Base-by-base conservation (phyloP, 2,888 invertebrate species). In the Melipona bicolor region DNA sequence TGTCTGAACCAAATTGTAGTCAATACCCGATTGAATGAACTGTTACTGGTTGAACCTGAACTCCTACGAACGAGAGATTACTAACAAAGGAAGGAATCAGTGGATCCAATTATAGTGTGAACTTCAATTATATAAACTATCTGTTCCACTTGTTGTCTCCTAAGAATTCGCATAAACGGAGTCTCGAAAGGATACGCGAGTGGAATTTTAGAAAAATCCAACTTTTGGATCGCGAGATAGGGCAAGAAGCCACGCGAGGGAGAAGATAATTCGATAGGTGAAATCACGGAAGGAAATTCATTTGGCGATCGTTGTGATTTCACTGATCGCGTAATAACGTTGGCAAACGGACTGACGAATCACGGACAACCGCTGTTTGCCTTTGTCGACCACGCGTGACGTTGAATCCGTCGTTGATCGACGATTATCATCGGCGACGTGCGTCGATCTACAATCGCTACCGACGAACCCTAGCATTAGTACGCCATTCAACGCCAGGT, bases 361-460 rank as follows among this genome's bases (percentile, higher is more conserved):
- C 83, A 73, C 81, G 79, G 79, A 77, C 78, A 78, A 84, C 77
- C 78, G 82, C 61, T 83, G 86, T 86, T 89, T 87, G 79, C 80
- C 80, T 73, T 82, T 83, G 87, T 85, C 77, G 81, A 78, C 76
- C 79, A 81, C 70, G 81, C 81, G 75, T 84, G 80, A 79, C 80
- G 80, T 79, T 84, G 87, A 89, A 88, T 89, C 86, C 86, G 54
- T 79, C 83, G 83, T 84, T 89, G 88, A 88, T 85, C 87, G 87
- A 84, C 88, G 87, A 89, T 88, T 88, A 89, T 88, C 86, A 83
- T 85, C 79, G 81, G 54, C 81, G 73, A 69, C 84, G 74, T 82
- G 86, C 83, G 79, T 83, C 81, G 79, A 82, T 83, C 83, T 56
- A 87, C 86, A 87, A 88, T 89, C 80, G 54, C 74, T 64, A 72